These are phyloP conservation scores for Harpalus rubripes DNA, from an alignment of 2,888 invertebrate species.

Conservation along the genomic window DNA sequence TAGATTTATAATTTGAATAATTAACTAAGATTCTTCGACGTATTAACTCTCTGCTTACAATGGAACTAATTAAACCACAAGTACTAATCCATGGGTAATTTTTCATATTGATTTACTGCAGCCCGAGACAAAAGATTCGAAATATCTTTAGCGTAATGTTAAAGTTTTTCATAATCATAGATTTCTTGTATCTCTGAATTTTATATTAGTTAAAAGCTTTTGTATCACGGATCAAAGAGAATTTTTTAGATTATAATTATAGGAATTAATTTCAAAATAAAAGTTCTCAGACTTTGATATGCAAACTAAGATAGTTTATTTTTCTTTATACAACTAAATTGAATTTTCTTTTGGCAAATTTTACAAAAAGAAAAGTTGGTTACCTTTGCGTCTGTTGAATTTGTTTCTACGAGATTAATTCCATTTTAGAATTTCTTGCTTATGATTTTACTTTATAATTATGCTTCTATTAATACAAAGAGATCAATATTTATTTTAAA, in stretches of 20 bases:
- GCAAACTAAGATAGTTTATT: conserved; percentile 25
- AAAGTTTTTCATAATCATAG: background rate
- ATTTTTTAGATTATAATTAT: conserved; percentile 14
- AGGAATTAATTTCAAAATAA: conserved; percentile 30
- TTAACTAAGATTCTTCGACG: background rate
- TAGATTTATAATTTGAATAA: background rate
- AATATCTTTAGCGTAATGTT: background rate
- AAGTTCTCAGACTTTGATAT: conserved; percentile 38
- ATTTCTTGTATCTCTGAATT: background rate
- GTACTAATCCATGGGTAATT: background rate
- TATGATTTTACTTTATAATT: background rate
- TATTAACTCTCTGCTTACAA: background rate
- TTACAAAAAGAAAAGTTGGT: background rate
- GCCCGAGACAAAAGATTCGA: background rate
- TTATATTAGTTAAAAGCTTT: conserved; percentile 15
- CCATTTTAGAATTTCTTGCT: background rate
- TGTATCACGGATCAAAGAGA: conserved; percentile 24
- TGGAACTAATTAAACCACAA: background rate
- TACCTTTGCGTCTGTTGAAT: conserved; percentile 1
- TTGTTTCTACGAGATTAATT: background rate
- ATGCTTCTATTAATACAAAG: background rate
- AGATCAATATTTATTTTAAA: conserved; percentile 4
- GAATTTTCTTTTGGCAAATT: conserved; percentile 11
- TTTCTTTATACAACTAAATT: conserved; percentile 5
- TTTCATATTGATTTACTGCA: conserved; percentile 3